Evolutionary conservation across 2,888 invertebrate genomes (phyloP), one percentile per base, ranked within the genome.

Genomic region (Theretra japonica): DNA sequence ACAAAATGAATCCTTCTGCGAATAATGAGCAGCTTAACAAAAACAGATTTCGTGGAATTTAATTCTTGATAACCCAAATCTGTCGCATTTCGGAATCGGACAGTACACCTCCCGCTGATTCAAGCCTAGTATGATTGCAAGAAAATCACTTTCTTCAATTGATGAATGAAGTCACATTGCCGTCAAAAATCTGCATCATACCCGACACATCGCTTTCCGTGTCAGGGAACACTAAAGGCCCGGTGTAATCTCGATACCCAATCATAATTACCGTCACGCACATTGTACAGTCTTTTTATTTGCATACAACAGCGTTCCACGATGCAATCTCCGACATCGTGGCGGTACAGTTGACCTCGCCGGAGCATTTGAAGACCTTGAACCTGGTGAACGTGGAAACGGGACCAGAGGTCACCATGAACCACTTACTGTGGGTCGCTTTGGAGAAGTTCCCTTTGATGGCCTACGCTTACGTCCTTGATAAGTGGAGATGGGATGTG

Each of bases 271-370:
- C 11, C 41, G 41, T 65, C 65, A 65, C 48, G 65, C 41, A 65
- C 21, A 41, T 41, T 48, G 48, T 48, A 41, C 65, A 65, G 65
- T 23, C 4, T 65, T 65, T 62, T 72, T 73, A 73, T 70, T 75
- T 65, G 48, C 65, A 65, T 65, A 65, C 65, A 81, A 19, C 86
- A 95, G 96, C 96, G 75, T 96, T 96, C 80, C 96, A 96, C 83
- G 96, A 96, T 83, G 96, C 96, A 41, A 91, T 96, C 70, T 96
- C 96, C 0, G 96, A 96, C 77, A 95, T 95, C 28, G 93, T 96
- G 17, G 95, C 96, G 7, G 84, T 96, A 23, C 96, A 96, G 60
- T 88, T 95, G 60, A 91, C 94, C n/a, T 92, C 94, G 19, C 95
- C 95, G 0, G 86, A 91, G 41, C 93, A 95, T 81, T 83, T 95